Base-by-base conservation (phyloP, 2,113 vertebrate genomes). In the Saimiri boliviensis region DNA sequence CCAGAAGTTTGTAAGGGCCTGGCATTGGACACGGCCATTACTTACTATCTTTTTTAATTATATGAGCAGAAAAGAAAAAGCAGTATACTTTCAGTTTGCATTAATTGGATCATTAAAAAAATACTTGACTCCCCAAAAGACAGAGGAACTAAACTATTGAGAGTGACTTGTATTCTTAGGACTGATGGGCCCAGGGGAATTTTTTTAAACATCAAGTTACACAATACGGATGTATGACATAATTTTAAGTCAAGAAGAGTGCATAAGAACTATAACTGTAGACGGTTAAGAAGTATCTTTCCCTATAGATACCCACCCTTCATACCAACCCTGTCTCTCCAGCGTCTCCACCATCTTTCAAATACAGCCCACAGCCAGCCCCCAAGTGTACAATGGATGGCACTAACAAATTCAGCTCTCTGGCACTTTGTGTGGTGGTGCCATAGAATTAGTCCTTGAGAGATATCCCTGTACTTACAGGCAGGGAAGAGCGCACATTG, bases 31-130 rank as follows among this genome's bases (percentile, higher is more conserved):
- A 37, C 0, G 21, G 52, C 25, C n/a, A 14, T 85, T 90, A 58
- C 10, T 56, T 68, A 66, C 8, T n/a, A 66, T 71, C 49, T 89
- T 94, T 70, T 47, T 52, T 86, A 81, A 84, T 11, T 37, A 21
- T 23, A 73, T 45, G 56, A 82, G 66, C 32, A 40, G 66, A 84
- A 89, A 92, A 32, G 17, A 96, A 92, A 96, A 82, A 66, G 52
- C 17, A 80, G 54, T 35, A 68, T 16, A 56, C 17, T 84, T 92
- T 83, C 47, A 58, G 25, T 42, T 77, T 84, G 20, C 49, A 80
- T 83, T 79, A 86, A 83, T 6, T 63, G 54, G 52, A 92, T 79
- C 93, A 86, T 77, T 66, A 42, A 70, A 92, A 92, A 89, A 74
- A 63, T 32, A 92, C 16, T 21, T 47, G 47, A 90, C 47, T 87